Conservation (phyloP, 2,888 invertebrate genomes). For the Fragum sueziense region DNA sequence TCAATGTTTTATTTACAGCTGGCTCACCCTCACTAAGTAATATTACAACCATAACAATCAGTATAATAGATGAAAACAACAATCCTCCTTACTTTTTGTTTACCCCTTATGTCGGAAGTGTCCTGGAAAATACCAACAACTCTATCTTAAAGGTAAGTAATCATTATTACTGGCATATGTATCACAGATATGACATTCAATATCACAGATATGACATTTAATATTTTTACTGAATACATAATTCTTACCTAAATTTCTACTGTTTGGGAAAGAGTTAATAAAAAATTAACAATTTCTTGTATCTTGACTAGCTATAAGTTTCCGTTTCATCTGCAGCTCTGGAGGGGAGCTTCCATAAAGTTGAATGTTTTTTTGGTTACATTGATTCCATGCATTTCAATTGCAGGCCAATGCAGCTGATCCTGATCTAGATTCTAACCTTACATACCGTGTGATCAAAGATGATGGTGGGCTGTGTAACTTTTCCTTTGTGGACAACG, state of each 20-base stretch:
- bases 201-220: too few species aligned
- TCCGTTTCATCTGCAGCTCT: too few species aligned
- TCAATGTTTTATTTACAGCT: constrained; percentile 9
- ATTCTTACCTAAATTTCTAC: too few species aligned
- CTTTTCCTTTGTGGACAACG: constrained; percentile 15
- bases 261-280: too few species aligned
- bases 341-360: too few species aligned
- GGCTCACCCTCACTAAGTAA: constrained; percentile 20
- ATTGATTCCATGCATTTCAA: too few species aligned
- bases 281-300: too few species aligned
- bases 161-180: too few species aligned
- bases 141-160: constrained; percentile 7
- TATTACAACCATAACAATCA: constrained; percentile 5
- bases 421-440: constrained; percentile 15
- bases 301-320: too few species aligned
- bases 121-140: constrained; percentile 4
- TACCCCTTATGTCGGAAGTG: constrained; percentile 13
- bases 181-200: too few species aligned
- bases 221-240: too few species aligned
- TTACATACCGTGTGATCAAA: neutral
- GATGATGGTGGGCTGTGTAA: neutral
- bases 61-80: constrained; percentile 28
- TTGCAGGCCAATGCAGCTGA: constrained; percentile 31
- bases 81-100: constrained; percentile 28
- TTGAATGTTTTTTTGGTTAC: too few species aligned